Percentiles rank a stretch among this genome's conserved stretches.
Conservation (phyloP, 35 echinoderm and acorn worm genomes). For the Heliocidaris tuberculata region DNA sequence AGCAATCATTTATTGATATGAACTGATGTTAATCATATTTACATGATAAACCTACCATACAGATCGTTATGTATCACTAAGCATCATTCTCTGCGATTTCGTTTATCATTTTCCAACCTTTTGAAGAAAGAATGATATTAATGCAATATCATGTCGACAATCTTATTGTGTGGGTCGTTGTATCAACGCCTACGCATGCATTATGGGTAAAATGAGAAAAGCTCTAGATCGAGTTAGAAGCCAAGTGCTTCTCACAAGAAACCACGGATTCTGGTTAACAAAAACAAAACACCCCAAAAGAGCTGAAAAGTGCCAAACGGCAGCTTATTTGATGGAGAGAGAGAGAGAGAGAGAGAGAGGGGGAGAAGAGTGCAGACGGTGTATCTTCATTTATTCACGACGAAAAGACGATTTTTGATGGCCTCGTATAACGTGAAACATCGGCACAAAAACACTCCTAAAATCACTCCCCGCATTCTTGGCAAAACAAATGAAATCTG, state of each 20-base stretch:
- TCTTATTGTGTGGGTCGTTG: too few relatives aligned
- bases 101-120: too few relatives aligned
- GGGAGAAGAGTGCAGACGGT: background rate
- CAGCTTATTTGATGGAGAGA: background rate
- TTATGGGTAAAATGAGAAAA: background rate
- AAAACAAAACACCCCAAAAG: background rate
- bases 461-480: background rate
- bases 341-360: background rate
- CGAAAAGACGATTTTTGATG: conserved; percentile 18
- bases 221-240: too few relatives aligned
- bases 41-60: too few relatives aligned
- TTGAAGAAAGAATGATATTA: too few relatives aligned
- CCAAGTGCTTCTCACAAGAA: too few relatives aligned
- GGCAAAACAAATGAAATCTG: background rate
- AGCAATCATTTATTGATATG: too few relatives aligned
- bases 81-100: too few relatives aligned
- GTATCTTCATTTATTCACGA: background rate
- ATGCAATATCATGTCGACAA: too few relatives aligned
- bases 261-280: too few relatives aligned
- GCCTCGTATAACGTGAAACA: conserved; percentile 20
- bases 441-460: background rate
- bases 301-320: background rate
- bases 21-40: too few relatives aligned
- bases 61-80: too few relatives aligned
- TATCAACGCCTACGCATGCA: background rate